Conservation (phyloP, 2,113 vertebrate genomes). For the Oryzias celebensis region DNA sequence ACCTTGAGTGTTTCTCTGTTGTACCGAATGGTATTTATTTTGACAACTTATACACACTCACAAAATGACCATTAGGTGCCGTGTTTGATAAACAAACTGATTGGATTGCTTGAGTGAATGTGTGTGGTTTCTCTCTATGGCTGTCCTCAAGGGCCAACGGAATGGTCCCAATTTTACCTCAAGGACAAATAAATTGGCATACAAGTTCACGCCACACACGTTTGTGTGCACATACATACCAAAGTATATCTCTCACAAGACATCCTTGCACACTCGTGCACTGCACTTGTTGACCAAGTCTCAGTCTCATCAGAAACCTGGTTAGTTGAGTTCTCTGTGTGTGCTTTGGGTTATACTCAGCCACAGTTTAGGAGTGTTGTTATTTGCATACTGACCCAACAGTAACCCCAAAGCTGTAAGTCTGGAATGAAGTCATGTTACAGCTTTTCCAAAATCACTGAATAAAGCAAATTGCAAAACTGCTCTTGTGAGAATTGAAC, state of each 20-base stretch:
- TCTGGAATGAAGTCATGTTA: constrained; percentile 55
- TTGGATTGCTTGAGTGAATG: constrained; percentile 75
- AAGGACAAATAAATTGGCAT: constrained; percentile 63
- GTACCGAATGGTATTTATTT: constrained; percentile 75
- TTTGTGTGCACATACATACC: constrained; percentile 8
- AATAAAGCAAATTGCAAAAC: constrained; percentile 37
- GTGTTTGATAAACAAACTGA: constrained; percentile 83
- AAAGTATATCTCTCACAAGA: constrained; percentile 16
- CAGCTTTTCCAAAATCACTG: constrained; percentile 42
- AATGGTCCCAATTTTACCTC: constrained; percentile 59
- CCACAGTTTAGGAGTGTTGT: constrained; percentile 56
- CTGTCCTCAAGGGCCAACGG: constrained; percentile 61
- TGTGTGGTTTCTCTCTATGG: constrained; percentile 68
- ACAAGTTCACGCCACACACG: constrained; percentile 18
- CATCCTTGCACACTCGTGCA: constrained; percentile 6
- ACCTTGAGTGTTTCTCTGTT: constrained; percentile 68
- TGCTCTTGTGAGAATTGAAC: constrained; percentile 44
- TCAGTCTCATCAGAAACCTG: constrained; percentile 50
- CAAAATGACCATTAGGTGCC: constrained; percentile 78
- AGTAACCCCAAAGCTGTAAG: constrained; percentile 57
- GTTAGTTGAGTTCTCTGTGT: constrained; percentile 53
- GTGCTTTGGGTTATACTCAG: constrained; percentile 51
- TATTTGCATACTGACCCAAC: constrained; percentile 66
- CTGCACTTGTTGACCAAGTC: constrained; percentile 56
- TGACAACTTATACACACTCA: constrained; percentile 76